Evolutionary conservation across 2,888 invertebrate species (phyloP), one percentile per base, ranked within the genome.

Genomic region (Napeogenes sylphis): DNA sequence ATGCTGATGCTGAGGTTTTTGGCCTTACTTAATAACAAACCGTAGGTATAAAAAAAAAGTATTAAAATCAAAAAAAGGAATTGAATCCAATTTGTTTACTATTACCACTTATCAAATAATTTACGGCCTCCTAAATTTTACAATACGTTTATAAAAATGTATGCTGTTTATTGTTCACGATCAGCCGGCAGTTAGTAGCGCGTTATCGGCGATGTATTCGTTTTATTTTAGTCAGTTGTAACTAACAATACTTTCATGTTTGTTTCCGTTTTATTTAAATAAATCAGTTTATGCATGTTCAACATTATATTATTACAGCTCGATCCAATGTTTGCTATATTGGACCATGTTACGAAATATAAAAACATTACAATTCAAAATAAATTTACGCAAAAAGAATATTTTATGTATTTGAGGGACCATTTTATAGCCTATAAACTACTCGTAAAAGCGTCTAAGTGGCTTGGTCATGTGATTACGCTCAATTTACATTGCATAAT

Each of bases 391-490:
- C 14, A 47, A 30, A 51, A 51, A 51, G 30, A 51, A 51, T 51
- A 30, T 30, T 51, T 51, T 51, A 51, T 51, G 51, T 30, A 30
- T 30, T 51, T 30, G 51, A 51, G 30, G 51, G 51, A 21, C 30
- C 51, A 51, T 51, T 51, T 51, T 51, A 51, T 51, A 51, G 30
- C 51, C 51, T 30, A 51, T 51, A 51, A 51, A 51, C 51, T 51
- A 51, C 51, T 51, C 51, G 51, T 51, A 51, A 51, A 51, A 51
- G 30, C 51, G 30, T 51, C 51, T 51, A 51, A 51, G 51, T 30
- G 51, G 51, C 30, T 30, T 21, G 51, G 51, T 51, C 51, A 51
- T 51, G 51, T 51, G 51, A 51, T 51, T 51, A 51, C 51, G 51
- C 30, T 51, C 51, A 51, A 51, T 51, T 51, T 51, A 51, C 21